Percentiles rank a stretch among this genome's conserved stretches.
Evolutionary conservation across 1,140 invertebrate species (phyloP).

Genomic region (Pygmarrhopalites habei): DNA sequence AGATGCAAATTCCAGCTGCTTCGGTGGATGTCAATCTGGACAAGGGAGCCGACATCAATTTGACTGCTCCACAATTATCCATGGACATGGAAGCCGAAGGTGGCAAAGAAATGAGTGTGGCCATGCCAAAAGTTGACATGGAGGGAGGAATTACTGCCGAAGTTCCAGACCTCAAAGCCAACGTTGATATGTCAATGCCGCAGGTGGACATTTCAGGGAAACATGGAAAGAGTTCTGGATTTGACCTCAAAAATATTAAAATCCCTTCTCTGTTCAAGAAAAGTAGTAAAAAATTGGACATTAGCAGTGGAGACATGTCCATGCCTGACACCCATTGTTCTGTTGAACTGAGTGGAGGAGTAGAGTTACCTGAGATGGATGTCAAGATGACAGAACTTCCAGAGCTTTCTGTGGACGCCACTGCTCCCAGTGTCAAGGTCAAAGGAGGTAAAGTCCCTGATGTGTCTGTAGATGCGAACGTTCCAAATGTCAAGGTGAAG

Average conservation of each 20-base stretch:
- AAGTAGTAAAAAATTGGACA: constrained; percentile 2
- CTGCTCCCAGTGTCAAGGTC: not conserved
- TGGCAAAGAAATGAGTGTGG: not conserved
- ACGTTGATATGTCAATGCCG: not conserved
- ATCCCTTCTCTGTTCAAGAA: not conserved
- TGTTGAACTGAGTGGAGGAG: no score
- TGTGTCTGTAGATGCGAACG: not conserved
- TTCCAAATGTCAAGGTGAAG: not conserved
- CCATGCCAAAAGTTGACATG: not conserved
- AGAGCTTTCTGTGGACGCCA: not conserved
- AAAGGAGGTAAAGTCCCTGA: not conserved
- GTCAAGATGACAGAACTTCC: not conserved
- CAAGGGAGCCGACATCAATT: not conserved
- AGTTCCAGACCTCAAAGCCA: not conserved
- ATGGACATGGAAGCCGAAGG: not conserved
- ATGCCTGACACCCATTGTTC: no score
- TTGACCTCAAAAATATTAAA: not conserved
- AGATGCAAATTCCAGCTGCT: no score
- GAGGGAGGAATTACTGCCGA: not conserved
- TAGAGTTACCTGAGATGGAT: not conserved
- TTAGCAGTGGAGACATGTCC: no score
- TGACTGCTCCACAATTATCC: not conserved
- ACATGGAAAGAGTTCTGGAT: not conserved
- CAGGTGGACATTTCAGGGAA: not conserved
- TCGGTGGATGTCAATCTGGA: no score